Evolutionary conservation across 2,113 vertebrate species (phyloP), one percentile per base, ranked within the genome.

Genomic region (Nymphicus hollandicus): DNA sequence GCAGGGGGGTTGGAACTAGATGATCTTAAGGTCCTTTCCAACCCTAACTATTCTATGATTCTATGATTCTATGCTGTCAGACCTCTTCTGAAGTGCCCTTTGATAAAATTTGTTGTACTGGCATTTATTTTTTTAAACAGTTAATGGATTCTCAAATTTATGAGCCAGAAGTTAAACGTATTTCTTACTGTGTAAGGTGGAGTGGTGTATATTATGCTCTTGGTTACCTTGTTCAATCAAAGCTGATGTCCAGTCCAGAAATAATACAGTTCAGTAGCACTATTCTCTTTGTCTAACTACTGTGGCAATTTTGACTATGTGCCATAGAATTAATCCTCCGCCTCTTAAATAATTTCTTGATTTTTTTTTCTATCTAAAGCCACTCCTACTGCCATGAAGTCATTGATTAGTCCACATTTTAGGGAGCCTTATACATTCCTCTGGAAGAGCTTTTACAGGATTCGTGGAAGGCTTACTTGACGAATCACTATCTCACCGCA

Each of bases 121-220:
- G 1, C 47, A n/a, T 33, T 74, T 76, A 15, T 49, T 31, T 70
- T 79, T 43, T 13, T 11, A 91, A 91, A 82, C 35, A 31, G 13
- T 50, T 15, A 72, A 50, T 17, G 4, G 17, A 44, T 82, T 80
- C 33, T 65, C 39, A 72, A 56, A 80, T 23, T 87, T 69, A 53
- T 33, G 79, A 56, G 9, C 5, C 4, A 4, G 25, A 66, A 81
- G 94, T 74, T 39, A 85, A 65, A 13, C 1, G 5, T 61, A 47
- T 16, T 15, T n/a, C 18, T 81, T 46, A n/a, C 15, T 56, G 44
- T 24, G 2, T 20, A 27, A 65, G 22, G 35, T 37, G 16, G 14
- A 46, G 15, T 3, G 0, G 5, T 1, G 1, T 35, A 10, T 6
- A 53, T 52, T 78, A 22, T 29, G 12, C 4, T n/a, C 5, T 73